Evolutionary conservation across 2,113 vertebrate species (phyloP).

Genomic region (Dicentrarchus labrax): DNA sequence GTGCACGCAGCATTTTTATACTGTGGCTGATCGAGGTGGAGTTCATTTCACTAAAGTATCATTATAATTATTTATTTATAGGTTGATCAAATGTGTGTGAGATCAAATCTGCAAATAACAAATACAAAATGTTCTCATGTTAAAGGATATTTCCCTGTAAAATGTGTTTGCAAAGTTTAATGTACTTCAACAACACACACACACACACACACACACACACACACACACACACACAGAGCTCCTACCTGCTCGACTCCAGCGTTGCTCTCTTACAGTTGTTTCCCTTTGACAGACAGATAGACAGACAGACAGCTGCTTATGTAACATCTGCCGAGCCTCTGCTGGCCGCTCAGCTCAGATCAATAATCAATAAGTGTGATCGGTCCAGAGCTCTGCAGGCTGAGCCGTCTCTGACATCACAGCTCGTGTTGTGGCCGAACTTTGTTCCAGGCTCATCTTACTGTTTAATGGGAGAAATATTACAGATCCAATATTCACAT

Average conservation of each 20-base stretch:
- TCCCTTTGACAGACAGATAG: background rate
- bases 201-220: too few relatives aligned
- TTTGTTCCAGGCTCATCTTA: background rate
- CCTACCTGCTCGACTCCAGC: slow-evolving; percentile 46
- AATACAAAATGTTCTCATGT: too few relatives aligned
- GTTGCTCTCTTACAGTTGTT: slow-evolving; percentile 13
- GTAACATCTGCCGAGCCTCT: slow-evolving; percentile 43
- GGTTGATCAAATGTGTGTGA: too few relatives aligned
- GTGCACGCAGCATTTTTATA: too few relatives aligned
- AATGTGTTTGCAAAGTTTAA: too few relatives aligned
- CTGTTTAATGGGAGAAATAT: background rate
- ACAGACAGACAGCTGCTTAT: slow-evolving; percentile 39
- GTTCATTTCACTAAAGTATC: too few relatives aligned
- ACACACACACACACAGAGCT: background rate
- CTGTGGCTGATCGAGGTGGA: too few relatives aligned
- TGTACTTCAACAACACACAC: too few relatives aligned
- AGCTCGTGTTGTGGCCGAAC: background rate
- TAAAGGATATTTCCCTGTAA: too few relatives aligned
- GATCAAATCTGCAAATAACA: too few relatives aligned
- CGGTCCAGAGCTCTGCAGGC: slow-evolving; percentile 1
- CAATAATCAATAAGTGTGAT: slow-evolving; percentile 48
- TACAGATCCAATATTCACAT: background rate
- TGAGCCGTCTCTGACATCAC: background rate
- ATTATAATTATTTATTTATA: too few relatives aligned
- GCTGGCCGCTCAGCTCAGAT: slow-evolving; percentile 24